A percentile compares a stretch with the other conserved stretches of the same genome.
These are phyloP conservation scores for Volucella bombylans DNA, from an alignment of 2,888 invertebrate species.

Conservation along the genomic window DNA sequence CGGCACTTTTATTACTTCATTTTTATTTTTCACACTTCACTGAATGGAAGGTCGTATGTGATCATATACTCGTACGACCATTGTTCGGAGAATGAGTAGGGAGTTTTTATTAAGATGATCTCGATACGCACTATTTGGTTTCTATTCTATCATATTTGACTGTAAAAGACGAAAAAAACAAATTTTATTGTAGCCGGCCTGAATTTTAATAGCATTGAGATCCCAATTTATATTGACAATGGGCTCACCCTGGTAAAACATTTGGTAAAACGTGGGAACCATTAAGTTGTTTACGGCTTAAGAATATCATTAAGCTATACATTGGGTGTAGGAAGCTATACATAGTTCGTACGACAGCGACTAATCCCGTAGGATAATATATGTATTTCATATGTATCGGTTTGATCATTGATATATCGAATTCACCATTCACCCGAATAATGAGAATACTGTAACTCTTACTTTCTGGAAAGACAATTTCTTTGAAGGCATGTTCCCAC, in stretches of 20 bases:
- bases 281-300: slow-evolving; percentile 4
- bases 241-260: background rate
- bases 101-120: background rate
- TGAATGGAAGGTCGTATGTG: slow-evolving; percentile 11
- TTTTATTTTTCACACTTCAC: slow-evolving; percentile 41
- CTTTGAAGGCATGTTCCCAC: too few relatives aligned
- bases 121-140: slow-evolving; percentile 30
- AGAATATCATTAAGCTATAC: background rate
- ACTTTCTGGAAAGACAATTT: too few relatives aligned
- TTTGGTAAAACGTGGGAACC: slow-evolving; percentile 12
- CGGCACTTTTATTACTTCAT: slow-evolving; percentile 18
- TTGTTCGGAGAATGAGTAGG: background rate
- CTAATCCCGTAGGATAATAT: too few relatives aligned
- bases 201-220: slow-evolving; percentile 9
- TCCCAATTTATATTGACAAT: slow-evolving; percentile 8
- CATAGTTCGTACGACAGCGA: background rate
- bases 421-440: too few relatives aligned
- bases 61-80: background rate
- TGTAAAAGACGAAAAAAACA: background rate
- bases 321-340: background rate
- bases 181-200: background rate
- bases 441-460: too few relatives aligned
- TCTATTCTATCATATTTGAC: background rate
- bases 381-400: too few relatives aligned
- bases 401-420: too few relatives aligned